phyloP scores from a whole-genome alignment of 2,113 vertebrate species.

The Onychorhynchus coronatus region DNA sequence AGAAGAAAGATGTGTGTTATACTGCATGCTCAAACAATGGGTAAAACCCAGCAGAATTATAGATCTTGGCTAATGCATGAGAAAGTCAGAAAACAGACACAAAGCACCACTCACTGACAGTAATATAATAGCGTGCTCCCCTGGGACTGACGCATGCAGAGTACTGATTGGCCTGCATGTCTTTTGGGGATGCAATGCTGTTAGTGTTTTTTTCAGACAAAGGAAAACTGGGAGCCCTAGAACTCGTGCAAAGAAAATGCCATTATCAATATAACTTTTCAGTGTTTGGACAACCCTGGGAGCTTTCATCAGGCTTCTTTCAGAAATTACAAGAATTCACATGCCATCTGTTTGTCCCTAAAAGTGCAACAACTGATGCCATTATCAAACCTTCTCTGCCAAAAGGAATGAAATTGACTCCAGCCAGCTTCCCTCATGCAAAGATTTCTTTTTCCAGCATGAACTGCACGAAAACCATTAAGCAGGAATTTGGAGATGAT shows the following conservation, averaged over 20 bases:
- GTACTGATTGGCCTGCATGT: background rate
- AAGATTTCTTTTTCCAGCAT: slow-evolving; percentile 59
- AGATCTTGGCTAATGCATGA: background rate
- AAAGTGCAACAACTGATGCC: slow-evolving; percentile 60
- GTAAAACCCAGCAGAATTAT: background rate
- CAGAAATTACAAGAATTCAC: slow-evolving; percentile 58
- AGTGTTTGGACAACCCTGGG: slow-evolving; percentile 35
- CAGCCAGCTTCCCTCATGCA: slow-evolving; percentile 57
- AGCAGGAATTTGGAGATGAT: slow-evolving; percentile 47
- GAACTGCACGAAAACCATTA: slow-evolving; percentile 55
- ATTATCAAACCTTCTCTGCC: slow-evolving; percentile 46
- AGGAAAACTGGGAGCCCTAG: slow-evolving; percentile 32
- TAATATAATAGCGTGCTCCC: background rate
- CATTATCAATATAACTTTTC: slow-evolving; percentile 42
- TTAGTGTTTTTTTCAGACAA: slow-evolving; percentile 35
- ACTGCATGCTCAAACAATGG: background rate
- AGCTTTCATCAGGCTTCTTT: slow-evolving; percentile 57
- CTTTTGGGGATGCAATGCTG: slow-evolving; percentile 16
- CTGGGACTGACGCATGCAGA: background rate
- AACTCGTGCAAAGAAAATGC: slow-evolving; percentile 58
- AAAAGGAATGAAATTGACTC: slow-evolving; percentile 59
- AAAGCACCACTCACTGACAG: slow-evolving; percentile 16
- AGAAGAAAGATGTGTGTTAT: background rate
- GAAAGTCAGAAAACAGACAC: slow-evolving; percentile 28
- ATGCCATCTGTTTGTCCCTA: slow-evolving; percentile 67